phyloP scores from a whole-genome alignment of 2,113 vertebrate genomes.

The Saimiri boliviensis region DNA sequence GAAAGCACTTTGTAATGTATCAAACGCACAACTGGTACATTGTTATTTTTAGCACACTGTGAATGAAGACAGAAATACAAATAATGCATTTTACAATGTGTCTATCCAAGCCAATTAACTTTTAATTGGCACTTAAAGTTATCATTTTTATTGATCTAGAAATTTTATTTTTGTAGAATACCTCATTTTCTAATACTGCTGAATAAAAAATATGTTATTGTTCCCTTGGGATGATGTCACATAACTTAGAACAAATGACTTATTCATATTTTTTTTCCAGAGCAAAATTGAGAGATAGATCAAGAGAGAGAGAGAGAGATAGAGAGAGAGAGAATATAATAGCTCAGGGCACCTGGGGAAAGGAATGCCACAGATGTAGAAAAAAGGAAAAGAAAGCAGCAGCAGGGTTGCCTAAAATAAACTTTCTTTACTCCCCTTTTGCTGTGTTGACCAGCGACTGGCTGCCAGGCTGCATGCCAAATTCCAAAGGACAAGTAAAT shows the following conservation, averaged over 20 bases:
- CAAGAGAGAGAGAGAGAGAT: neutral
- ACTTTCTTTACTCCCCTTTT: conserved; percentile 33
- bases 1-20: neutral
- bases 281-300: neutral
- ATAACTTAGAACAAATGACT: conserved; percentile 61
- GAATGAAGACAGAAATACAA: neutral
- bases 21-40: neutral
- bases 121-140: conserved; percentile 50
- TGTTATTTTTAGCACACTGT: neutral
- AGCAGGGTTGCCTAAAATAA: conserved; percentile 55
- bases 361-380: neutral
- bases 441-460: conserved; percentile 37
- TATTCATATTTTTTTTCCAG: conserved; percentile 57
- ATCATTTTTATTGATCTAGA: conserved; percentile 54
- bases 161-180: conserved; percentile 40
- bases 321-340: neutral
- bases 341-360: neutral
- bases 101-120: conserved; percentile 24
- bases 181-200: conserved; percentile 53
- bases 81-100: conserved; percentile 16
- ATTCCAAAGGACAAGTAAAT: conserved; percentile 74
- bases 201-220: conserved; percentile 61
- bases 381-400: neutral
- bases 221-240: conserved; percentile 41
- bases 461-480: conserved; percentile 41